phyloP scores from a whole-genome alignment of 2,888 invertebrate species.

The Drosophila barbarae region DNA sequence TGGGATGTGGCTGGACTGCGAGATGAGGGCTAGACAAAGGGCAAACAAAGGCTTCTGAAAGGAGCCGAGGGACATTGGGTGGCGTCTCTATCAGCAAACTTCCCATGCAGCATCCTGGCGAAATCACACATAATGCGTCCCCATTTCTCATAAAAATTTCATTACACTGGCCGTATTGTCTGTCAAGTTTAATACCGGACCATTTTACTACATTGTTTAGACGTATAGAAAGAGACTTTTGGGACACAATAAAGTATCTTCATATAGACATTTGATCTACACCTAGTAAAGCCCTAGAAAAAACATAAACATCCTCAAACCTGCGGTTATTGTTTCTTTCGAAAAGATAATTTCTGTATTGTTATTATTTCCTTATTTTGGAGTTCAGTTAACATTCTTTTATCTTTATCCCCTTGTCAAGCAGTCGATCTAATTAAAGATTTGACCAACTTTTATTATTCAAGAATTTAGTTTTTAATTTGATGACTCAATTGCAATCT shows the following conservation, averaged over 20 bases:
- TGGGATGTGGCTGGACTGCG: not conserved
- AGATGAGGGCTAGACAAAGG: slow-evolving; percentile 29
- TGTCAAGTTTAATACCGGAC: slow-evolving; percentile 23
- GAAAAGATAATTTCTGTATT: not conserved
- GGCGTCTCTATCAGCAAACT: slow-evolving; percentile 38
- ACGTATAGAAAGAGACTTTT: not conserved
- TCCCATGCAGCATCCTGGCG: slow-evolving; percentile 24
- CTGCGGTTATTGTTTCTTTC: not conserved
- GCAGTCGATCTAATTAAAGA: too few species aligned
- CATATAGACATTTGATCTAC: not conserved
- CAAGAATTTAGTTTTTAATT: too few species aligned
- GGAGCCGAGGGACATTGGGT: not conserved
- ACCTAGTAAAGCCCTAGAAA: not conserved
- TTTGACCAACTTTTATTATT: too few species aligned
- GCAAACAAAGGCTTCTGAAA: slow-evolving; percentile 50
- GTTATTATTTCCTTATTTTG: not conserved
- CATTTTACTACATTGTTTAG: slow-evolving; percentile 8
- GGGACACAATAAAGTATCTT: not conserved
- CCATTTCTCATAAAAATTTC: slow-evolving; percentile 62
- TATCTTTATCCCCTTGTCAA: too few species aligned
- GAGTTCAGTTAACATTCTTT: not conserved
- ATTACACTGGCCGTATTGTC: slow-evolving; percentile 39
- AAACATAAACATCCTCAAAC: not conserved
- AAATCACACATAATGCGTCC: slow-evolving; percentile 54
- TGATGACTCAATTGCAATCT: too few species aligned